These are phyloP conservation scores for Brachionus rotundiformis DNA, from an alignment of 1,140 invertebrate species.

Conservation along the genomic window DNA sequence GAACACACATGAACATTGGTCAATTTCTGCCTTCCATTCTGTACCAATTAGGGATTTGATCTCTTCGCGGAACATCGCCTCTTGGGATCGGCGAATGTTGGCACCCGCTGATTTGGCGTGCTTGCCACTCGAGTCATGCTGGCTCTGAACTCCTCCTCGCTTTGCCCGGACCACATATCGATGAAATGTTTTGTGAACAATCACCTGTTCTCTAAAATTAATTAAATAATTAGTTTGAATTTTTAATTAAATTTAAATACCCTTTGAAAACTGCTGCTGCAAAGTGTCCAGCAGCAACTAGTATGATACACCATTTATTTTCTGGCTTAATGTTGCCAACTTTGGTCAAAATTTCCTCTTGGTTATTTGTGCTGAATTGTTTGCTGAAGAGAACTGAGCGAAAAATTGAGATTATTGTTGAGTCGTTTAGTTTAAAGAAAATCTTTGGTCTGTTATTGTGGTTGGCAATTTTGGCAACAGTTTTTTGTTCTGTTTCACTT, in stretches of 20 bases:
- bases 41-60: slow-evolving; percentile 14
- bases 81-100: slow-evolving; percentile 71
- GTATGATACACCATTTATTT: slow-evolving; percentile 73
- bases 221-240: too few relatives aligned
- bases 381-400: slow-evolving; percentile 67
- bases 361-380: slow-evolving; percentile 62
- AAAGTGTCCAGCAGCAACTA: slow-evolving; percentile 83
- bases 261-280: slow-evolving; percentile 78
- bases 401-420: slow-evolving; percentile 74
- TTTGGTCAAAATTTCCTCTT: slow-evolving; percentile 64
- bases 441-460: slow-evolving; percentile 67
- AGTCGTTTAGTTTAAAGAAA: slow-evolving; percentile 72
- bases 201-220: slow-evolving; percentile 64
- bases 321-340: slow-evolving; percentile 60
- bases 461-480: background rate
- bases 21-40: slow-evolving; percentile 53
- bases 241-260: too few relatives aligned
- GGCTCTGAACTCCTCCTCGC: slow-evolving; percentile 76
- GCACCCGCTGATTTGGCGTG: slow-evolving; percentile 76
- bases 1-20: slow-evolving; percentile 74
- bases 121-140: slow-evolving; percentile 71
- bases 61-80: slow-evolving; percentile 69
- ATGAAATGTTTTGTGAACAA: slow-evolving; percentile 83
- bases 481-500: slow-evolving; percentile 49
- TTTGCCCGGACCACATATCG: slow-evolving; percentile 80